Evolutionary conservation across 92 coral and sea anemone species (phyloP), one percentile per base, ranked within the genome.

Genomic region (Montipora capitata): DNA sequence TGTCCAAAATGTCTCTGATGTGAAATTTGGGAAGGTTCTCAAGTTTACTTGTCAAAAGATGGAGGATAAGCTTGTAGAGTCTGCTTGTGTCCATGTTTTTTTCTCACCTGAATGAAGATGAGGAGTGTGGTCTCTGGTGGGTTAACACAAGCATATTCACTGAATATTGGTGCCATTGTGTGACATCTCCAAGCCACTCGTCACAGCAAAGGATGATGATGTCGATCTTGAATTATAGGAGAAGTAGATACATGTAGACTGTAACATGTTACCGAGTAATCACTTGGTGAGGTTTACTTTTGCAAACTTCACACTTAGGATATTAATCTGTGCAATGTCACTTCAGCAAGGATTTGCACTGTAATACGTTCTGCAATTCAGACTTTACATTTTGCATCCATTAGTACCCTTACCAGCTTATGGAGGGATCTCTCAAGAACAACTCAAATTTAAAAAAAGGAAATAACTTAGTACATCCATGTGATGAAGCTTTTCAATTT

Each of bases 201-300:
- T 87, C 41, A 72, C 84, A 67, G 85, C 78, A 40, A 44, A 71
- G 20, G 86, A 87, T 72, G 86, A 87, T 56, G 45, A 72, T 87
- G 56, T 87, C 80, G 91, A 72, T 87, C 42, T 51, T 87, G 12
- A 87, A 86, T 9, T 78, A 11, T n/a, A 52, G 72, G 15, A 27
- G 13, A 45, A 48, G 59, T 39, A 39, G 45, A 71, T 71, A 71
- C 76, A 71, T 71, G 76, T 71, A 71, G 14, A 71, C 15, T 8
- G 1, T 5, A 14, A 71, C 76, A 45, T 45, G 51, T 71, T 71
- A 71, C 17, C 76, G 10, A 71, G 18, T n/a, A 40, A 71, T 71
- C 76, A 71, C 76, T 71, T 71, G 76, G 76, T 71, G 76, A 41
- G 76, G 56, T 71, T 9, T 8, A 71, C 76, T 71, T 71, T 71